phyloP scores from a whole-genome alignment of 1,140 invertebrate genomes.

The Drosophila simulans region DNA sequence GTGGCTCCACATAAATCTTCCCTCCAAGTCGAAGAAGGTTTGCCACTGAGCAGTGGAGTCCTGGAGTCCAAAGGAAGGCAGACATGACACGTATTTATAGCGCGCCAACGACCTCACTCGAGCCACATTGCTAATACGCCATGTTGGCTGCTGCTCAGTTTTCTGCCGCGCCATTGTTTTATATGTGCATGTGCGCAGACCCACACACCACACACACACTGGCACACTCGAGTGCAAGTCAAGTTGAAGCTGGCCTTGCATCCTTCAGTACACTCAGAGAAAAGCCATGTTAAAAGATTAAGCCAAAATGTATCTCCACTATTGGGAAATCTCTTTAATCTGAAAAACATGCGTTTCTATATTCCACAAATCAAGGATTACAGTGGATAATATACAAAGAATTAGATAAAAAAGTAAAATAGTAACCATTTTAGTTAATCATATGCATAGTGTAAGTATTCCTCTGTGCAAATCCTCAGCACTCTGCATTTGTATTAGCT shows the following conservation, averaged over 20 bases:
- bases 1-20: constrained; percentile 63
- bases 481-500: constrained; percentile 54
- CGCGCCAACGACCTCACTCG: constrained; percentile 64
- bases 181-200: constrained; percentile 33
- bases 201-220: constrained; percentile 5
- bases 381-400: too few species aligned
- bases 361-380: too few species aligned
- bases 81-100: constrained; percentile 79
- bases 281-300: neutral
- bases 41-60: constrained; percentile 1
- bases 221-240: constrained; percentile 38
- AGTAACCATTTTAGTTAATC: too few species aligned
- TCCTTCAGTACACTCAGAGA: constrained; percentile 13
- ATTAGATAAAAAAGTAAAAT: too few species aligned
- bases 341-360: too few species aligned
- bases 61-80: constrained; percentile 26
- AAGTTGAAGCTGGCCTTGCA: constrained; percentile 52
- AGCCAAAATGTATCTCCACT: too few species aligned
- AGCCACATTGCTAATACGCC: constrained; percentile 75
- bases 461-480: neutral
- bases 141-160: constrained; percentile 59
- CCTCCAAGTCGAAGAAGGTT: constrained; percentile 10
- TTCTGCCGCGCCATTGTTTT: constrained; percentile 61
- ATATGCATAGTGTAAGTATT: neutral
- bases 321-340: too few species aligned